A percentile compares a stretch with the other conserved stretches of the same genome.
phyloP scores from a whole-genome alignment of 2,888 invertebrate genomes.

The Trichogramma dendrolimi region DNA sequence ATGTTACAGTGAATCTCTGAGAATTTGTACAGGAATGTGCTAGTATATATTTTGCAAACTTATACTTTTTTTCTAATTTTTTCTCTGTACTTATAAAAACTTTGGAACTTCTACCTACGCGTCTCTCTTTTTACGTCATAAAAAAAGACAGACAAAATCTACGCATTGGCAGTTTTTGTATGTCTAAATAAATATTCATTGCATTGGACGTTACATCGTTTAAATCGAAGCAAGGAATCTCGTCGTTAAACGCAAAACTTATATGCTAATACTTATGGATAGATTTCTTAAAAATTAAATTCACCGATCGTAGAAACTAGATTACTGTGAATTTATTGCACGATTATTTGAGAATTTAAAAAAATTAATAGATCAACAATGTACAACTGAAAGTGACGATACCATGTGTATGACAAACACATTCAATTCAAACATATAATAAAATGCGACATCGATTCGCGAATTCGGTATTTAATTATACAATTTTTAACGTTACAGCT shows the following conservation, averaged over 20 bases:
- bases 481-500: not conserved
- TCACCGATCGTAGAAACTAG: too few relatives aligned
- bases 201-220: conserved; percentile 16
- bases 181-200: conserved; percentile 21
- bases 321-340: too few relatives aligned
- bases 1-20: not conserved
- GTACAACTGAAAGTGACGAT: too few relatives aligned
- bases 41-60: conserved; percentile 6
- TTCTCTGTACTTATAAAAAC: conserved; percentile 8
- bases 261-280: too few relatives aligned
- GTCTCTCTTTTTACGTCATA: conserved; percentile 1
- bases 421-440: too few relatives aligned
- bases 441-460: too few relatives aligned
- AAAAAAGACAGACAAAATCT: conserved; percentile 9
- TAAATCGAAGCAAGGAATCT: not conserved
- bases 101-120: not conserved
- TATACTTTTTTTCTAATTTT: conserved; percentile 12
- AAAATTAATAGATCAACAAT: too few relatives aligned
- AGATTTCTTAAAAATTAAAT: too few relatives aligned
- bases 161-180: conserved; percentile 18
- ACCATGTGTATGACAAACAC: too few relatives aligned
- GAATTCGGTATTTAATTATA: too few relatives aligned
- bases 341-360: too few relatives aligned
- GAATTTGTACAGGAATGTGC: conserved; percentile 22
- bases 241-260: too few relatives aligned